Evolutionary conservation across 2,888 invertebrate genomes (phyloP).

Genomic region (Aspidiotus destructor): DNA sequence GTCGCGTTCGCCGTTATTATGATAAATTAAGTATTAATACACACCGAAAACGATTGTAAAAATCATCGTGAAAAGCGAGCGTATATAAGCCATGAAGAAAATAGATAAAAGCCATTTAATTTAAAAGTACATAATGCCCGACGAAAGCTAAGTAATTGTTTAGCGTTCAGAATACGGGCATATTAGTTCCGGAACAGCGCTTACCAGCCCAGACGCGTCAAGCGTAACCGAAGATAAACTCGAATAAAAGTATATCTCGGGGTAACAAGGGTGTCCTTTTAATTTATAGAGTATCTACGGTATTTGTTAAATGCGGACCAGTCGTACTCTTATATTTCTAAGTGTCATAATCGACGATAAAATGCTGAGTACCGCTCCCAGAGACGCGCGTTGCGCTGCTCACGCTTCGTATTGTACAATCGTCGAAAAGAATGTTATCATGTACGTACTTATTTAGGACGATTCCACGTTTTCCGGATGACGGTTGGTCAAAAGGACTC

Average conservation of each 20-base stretch:
- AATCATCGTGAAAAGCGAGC: constrained; percentile 16
- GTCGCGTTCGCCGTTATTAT: constrained; percentile 27
- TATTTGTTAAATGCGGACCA: constrained; percentile 31
- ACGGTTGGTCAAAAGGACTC: no score
- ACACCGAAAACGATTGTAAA: constrained; percentile 26
- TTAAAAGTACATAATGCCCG: constrained; percentile 33
- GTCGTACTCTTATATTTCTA: constrained; percentile 23
- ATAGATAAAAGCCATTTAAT: constrained; percentile 33
- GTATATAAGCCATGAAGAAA: constrained; percentile 21
- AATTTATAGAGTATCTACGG: constrained; percentile 28
- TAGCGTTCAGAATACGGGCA: constrained; percentile 32
- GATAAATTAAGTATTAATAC: constrained; percentile 33
- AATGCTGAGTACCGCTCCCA: not conserved
- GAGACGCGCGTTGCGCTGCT: not conserved
- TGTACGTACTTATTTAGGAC: no score
- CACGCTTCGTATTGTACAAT: not conserved
- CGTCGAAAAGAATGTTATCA: not conserved
- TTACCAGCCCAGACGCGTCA: constrained; percentile 27
- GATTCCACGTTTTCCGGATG: no score
- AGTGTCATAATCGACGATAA: constrained; percentile 32
- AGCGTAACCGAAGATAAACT: constrained; percentile 33
- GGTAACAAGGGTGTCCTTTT: constrained; percentile 31
- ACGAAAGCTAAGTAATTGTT: constrained; percentile 33
- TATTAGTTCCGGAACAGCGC: constrained; percentile 32
- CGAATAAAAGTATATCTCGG: constrained; percentile 25